phyloP scores from a whole-genome alignment of 37 sponge, comb jelly and placozoan genomes.

The Cladorhizidae sp. region DNA sequence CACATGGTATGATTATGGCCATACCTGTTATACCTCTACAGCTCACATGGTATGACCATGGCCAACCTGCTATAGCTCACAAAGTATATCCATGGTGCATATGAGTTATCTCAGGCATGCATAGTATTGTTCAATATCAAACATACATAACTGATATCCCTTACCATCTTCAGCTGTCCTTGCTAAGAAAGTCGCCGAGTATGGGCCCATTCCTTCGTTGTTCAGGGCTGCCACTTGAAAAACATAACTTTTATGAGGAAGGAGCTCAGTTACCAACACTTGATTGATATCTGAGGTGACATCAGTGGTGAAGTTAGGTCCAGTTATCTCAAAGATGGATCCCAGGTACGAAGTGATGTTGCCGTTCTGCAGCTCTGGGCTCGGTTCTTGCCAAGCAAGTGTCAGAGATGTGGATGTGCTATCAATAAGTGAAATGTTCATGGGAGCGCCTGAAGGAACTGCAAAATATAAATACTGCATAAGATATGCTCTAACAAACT shows the following conservation, averaged over 20 bases:
- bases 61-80: too few species aligned
- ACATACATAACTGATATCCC: too few species aligned
- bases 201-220: conserved; percentile 4
- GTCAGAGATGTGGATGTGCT: not conserved
- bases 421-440: not conserved
- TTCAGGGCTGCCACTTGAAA: conserved; percentile 7
- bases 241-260: not conserved
- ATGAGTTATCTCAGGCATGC: not conserved
- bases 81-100: too few species aligned
- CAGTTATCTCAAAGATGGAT: not conserved
- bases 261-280: not conserved
- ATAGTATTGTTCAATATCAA: too few species aligned
- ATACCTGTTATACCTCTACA: too few species aligned
- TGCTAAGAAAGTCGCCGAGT: not conserved
- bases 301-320: not conserved
- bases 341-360: not conserved
- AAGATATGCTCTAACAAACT: too few species aligned
- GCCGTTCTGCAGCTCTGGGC: not conserved
- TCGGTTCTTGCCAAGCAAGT: not conserved
- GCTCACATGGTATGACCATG: too few species aligned
- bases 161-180: conserved; percentile 16
- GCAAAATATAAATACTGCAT: too few species aligned
- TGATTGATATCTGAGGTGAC: not conserved
- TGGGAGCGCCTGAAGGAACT: not conserved
- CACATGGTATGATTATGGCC: too few species aligned